These are phyloP conservation scores for Atractosteus spatula DNA, from an alignment of 2,113 vertebrate genomes.

Conservation along the genomic window DNA sequence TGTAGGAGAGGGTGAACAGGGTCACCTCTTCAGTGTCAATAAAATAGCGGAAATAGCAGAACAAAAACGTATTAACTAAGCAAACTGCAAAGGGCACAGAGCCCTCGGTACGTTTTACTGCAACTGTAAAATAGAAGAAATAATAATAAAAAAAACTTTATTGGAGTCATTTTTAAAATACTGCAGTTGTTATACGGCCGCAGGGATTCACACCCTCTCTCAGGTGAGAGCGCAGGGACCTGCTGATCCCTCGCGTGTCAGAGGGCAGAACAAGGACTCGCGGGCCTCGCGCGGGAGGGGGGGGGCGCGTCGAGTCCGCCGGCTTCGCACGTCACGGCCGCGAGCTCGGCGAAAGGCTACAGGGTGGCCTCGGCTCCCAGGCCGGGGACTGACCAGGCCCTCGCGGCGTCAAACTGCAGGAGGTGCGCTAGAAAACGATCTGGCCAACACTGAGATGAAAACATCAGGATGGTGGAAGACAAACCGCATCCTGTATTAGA, in stretches of 20 bases:
- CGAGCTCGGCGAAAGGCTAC: too few species aligned
- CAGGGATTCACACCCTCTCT: slow-evolving; percentile 49
- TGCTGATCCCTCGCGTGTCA: slow-evolving; percentile 35
- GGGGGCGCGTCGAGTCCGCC: too few species aligned
- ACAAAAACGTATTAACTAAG: slow-evolving; percentile 37
- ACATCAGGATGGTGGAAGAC: too few species aligned
- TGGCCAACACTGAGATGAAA: too few species aligned
- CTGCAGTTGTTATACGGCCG: slow-evolving; percentile 45
- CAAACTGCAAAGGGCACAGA: too few species aligned
- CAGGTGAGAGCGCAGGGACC: slow-evolving; percentile 50
- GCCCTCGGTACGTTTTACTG: slow-evolving; percentile 44
- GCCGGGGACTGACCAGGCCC: too few species aligned
- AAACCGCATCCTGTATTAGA: too few species aligned
- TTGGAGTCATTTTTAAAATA: slow-evolving; percentile 53
- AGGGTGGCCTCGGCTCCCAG: too few species aligned
- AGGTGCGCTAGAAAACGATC: too few species aligned
- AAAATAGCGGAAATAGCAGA: slow-evolving; percentile 63
- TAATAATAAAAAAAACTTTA: slow-evolving; percentile 62
- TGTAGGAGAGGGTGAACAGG: slow-evolving; percentile 37
- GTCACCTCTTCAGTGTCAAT: slow-evolving; percentile 59
- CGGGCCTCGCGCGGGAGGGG: too few species aligned
- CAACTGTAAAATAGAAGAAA: slow-evolving; percentile 53
- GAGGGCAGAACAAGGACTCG: slow-evolving; percentile 26
- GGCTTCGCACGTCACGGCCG: too few species aligned
- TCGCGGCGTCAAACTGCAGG: too few species aligned